Percentiles rank a stretch among this genome's conserved stretches.
Evolutionary conservation across 2,113 vertebrate genomes (phyloP).

Genomic region (Aldabrachelys gigantea): DNA sequence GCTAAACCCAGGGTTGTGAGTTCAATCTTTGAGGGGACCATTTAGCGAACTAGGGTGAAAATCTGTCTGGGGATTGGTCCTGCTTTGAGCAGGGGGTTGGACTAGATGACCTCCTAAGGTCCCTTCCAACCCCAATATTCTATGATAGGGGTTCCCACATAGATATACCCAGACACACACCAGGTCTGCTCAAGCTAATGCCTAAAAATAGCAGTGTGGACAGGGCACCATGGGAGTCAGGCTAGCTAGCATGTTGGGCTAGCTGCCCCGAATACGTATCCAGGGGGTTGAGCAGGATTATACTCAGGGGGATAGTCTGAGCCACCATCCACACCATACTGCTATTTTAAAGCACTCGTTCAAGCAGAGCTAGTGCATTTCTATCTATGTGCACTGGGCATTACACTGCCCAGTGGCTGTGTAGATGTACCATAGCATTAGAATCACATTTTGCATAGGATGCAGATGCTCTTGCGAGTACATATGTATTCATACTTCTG

Average conservation of each 20-base stretch:
- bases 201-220: background rate
- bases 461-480: slow-evolving; percentile 17
- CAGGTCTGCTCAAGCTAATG: background rate
- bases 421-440: background rate
- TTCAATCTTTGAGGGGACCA: too few relatives aligned
- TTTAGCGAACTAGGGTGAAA: too few relatives aligned
- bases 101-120: too few relatives aligned
- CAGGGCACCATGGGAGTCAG: too few relatives aligned
- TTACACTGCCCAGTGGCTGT: background rate
- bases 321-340: background rate
- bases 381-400: background rate
- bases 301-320: background rate
- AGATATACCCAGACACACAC: background rate
- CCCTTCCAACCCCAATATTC: too few relatives aligned
- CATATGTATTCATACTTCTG: background rate
- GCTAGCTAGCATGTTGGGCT: background rate
- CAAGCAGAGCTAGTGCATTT: background rate
- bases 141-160: background rate
- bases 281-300: background rate
- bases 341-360: background rate
- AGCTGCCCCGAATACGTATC: background rate
- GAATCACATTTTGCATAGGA: background rate
- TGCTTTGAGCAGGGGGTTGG: too few relatives aligned
- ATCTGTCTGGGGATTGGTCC: too few relatives aligned
- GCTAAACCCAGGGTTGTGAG: too few relatives aligned